Conservation (phyloP, 1,140 invertebrate genomes). For the Drosophila neocordata region DNA sequence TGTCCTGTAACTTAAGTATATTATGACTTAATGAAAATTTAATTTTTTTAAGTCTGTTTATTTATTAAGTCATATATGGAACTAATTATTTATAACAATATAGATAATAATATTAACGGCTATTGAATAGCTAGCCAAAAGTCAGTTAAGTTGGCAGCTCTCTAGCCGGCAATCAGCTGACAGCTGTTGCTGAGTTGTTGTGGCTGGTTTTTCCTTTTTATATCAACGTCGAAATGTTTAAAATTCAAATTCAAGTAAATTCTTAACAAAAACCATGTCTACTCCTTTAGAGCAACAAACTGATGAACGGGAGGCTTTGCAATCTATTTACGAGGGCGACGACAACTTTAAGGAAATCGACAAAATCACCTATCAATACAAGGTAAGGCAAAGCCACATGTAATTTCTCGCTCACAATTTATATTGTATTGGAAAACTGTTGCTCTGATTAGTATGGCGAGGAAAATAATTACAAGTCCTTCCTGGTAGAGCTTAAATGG, state of each 20-base stretch:
- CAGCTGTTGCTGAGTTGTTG: constrained; percentile 68
- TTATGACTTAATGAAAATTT: no score
- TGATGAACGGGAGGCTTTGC: constrained; percentile 95
- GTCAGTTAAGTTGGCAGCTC: background rate
- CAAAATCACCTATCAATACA: constrained; percentile 93
- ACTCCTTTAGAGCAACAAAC: constrained; percentile 88
- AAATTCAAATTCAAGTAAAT: constrained; percentile 4
- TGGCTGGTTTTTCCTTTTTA: constrained; percentile 31
- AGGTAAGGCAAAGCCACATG: constrained; percentile 85
- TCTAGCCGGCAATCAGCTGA: constrained; percentile 25
- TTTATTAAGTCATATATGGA: no score
- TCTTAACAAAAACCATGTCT: constrained; percentile 83
- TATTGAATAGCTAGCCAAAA: no score
- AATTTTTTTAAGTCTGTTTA: no score
- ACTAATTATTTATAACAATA: no score
- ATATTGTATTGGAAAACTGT: background rate
- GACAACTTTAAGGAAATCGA: constrained; percentile 92
- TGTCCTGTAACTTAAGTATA: no score
- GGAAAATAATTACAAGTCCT: constrained; percentile 90
- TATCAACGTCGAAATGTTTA: constrained; percentile 21
- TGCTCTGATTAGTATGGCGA: constrained; percentile 88
- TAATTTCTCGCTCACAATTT: background rate
- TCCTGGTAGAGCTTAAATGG: constrained; percentile 95
- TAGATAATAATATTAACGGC: no score
- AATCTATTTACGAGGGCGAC: constrained; percentile 97